These are phyloP conservation scores for Charadrius vociferus DNA, from an alignment of 2,113 vertebrate species.

Conservation along the genomic window DNA sequence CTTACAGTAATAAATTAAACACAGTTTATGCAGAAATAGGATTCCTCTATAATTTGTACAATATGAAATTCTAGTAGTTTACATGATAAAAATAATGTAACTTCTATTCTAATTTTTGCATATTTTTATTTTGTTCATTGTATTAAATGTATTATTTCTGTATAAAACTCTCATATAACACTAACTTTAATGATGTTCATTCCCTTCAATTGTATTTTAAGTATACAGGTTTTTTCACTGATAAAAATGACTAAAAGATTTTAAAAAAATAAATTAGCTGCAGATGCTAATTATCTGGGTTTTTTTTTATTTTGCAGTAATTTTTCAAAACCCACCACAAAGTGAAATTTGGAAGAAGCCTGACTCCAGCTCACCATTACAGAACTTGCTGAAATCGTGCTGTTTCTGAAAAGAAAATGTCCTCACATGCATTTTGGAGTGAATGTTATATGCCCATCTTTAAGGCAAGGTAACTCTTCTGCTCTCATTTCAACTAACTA, in stretches of 20 bases:
- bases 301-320: neutral
- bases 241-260: neutral
- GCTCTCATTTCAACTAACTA: neutral
- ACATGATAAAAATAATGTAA: neutral
- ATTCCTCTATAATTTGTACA: neutral
- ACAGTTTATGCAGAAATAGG: neutral
- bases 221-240: neutral
- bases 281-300: neutral
- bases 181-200: neutral
- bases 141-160: neutral
- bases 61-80: neutral
- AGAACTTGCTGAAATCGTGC: neutral
- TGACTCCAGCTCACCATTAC: neutral
- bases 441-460: neutral
- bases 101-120: neutral
- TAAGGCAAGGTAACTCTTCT: neutral
- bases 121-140: neutral
- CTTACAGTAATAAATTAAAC: neutral
- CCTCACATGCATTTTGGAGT: neutral
- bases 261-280: rapidly evolving
- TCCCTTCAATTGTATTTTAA: neutral
- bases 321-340: neutral
- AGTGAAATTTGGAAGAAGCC: neutral
- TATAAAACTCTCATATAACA: neutral
- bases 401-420: neutral